Conservation (phyloP, 2,888 invertebrate genomes). For the Caenorhabditis imperialis region DNA sequence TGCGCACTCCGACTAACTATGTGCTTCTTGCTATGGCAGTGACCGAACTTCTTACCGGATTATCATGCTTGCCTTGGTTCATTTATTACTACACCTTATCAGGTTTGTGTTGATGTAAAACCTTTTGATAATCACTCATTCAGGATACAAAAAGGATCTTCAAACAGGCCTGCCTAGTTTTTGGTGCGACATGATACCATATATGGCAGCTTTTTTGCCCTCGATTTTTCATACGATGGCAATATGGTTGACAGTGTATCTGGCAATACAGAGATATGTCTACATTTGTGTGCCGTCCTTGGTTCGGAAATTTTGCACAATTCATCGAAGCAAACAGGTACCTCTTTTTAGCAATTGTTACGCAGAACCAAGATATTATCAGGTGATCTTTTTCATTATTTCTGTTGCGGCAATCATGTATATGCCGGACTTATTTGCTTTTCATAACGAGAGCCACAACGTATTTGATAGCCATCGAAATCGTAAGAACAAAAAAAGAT, state of each 20-base stretch:
- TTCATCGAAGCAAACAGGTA: slow-evolving; percentile 78
- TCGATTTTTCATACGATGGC: slow-evolving; percentile 93
- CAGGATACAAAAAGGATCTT: slow-evolving; percentile 69
- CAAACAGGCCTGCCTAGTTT: slow-evolving; percentile 69
- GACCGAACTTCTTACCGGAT: slow-evolving; percentile 72
- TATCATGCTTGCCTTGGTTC: slow-evolving; percentile 76
- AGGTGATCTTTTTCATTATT: slow-evolving; percentile 81
- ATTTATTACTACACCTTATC: slow-evolving; percentile 76
- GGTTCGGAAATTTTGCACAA: slow-evolving; percentile 85
- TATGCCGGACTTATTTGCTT: slow-evolving; percentile 72
- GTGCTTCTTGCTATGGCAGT: slow-evolving; percentile 77
- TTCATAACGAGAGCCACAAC: slow-evolving; percentile 64
- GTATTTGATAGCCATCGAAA: slow-evolving; percentile 66
- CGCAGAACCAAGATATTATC: slow-evolving; percentile 22
- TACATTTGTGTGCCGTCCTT: slow-evolving; percentile 93
- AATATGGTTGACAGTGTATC: slow-evolving; percentile 91
- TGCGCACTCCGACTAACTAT: slow-evolving; percentile 76
- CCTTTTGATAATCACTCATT: slow-evolving; percentile 7
- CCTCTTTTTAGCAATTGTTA: no score
- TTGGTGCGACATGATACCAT: slow-evolving; percentile 79
- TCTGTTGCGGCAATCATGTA: slow-evolving; percentile 69
- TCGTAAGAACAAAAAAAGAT: slow-evolving; percentile 36
- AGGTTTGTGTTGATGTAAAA: slow-evolving; percentile 51
- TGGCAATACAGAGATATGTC: slow-evolving; percentile 93
- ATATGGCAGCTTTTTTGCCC: slow-evolving; percentile 83